Conservation (phyloP, 2,113 vertebrate genomes). For the Sander vitreus region DNA sequence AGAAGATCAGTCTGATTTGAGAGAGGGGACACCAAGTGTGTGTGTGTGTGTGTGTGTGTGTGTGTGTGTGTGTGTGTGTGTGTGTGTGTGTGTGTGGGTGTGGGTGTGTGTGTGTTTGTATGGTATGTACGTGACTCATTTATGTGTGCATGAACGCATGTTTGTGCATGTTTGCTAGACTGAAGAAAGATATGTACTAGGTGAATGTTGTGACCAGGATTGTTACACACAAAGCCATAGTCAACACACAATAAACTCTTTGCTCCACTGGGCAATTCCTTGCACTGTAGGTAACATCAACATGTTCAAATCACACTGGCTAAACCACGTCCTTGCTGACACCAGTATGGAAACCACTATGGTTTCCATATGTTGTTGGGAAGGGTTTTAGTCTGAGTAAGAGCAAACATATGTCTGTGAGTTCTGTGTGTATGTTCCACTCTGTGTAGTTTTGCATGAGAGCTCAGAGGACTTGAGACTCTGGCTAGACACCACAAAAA, state of each 20-base stretch:
- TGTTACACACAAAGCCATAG: conserved; percentile 24
- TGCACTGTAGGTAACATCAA: conserved; percentile 35
- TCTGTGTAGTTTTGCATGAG: conserved; percentile 44
- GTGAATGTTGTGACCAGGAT: conserved; percentile 2
- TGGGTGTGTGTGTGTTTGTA: neutral
- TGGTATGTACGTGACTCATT: neutral
- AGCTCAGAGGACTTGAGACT: conserved; percentile 34
- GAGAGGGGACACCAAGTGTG: neutral
- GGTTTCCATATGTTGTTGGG: conserved; percentile 71
- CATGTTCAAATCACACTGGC: conserved; percentile 32
- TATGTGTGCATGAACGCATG: conserved; percentile 7
- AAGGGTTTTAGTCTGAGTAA: conserved; percentile 49
- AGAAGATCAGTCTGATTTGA: conserved; percentile 25
- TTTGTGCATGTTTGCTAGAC: conserved; percentile 10
- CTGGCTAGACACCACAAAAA: conserved; percentile 49
- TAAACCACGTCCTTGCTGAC: conserved; percentile 52
- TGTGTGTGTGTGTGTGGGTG: neutral
- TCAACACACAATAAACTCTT: neutral
- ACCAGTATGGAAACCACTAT: conserved; percentile 70
- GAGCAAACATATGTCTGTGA: conserved; percentile 67
- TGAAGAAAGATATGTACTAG: neutral
- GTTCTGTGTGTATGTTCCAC: conserved; percentile 20
- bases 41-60: conserved; percentile 22
- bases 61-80: conserved; percentile 18
- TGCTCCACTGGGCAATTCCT: neutral